Conservation (phyloP, 2,797 vertebrate genomes). For the Enteromius trimaculatus region DNA sequence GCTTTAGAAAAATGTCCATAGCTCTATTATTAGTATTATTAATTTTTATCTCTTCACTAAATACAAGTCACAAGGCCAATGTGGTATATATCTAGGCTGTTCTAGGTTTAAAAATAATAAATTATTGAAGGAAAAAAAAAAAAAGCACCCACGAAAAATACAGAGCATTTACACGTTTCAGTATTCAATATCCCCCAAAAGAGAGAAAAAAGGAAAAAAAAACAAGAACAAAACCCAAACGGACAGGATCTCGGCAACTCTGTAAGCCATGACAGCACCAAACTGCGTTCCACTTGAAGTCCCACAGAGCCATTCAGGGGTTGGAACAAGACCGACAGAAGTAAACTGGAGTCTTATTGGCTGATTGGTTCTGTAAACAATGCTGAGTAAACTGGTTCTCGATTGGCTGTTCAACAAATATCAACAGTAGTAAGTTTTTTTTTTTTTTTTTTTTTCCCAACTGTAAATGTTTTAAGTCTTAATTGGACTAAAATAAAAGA, state of each 20-base stretch:
- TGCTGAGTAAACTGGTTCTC: constrained; percentile 78
- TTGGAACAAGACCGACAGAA: constrained; percentile 73
- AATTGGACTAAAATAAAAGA: constrained; percentile 66
- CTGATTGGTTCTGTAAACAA: constrained; percentile 79
- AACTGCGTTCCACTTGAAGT: constrained; percentile 61
- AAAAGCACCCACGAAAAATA: constrained; percentile 78
- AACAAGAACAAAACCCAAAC: constrained; percentile 56
- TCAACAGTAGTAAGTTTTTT: constrained; percentile 76
- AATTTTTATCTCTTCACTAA: constrained; percentile 81
- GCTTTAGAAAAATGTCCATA: constrained; percentile 87
- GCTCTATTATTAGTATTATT: constrained; percentile 86
- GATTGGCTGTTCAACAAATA: constrained; percentile 79
- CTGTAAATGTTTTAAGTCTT: constrained; percentile 64
- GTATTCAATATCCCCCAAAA: constrained; percentile 71
- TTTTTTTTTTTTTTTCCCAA: constrained; percentile 63
- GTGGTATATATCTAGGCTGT: constrained; percentile 86
- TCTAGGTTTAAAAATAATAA: constrained; percentile 83
- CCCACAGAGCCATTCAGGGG: constrained; percentile 65
- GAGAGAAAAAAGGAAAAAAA: constrained; percentile 41
- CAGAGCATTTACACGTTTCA: constrained; percentile 82
- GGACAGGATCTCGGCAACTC: constrained; percentile 60
- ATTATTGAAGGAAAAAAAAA: constrained; percentile 69
- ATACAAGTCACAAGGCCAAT: constrained; percentile 87
- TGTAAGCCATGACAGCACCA: constrained; percentile 73
- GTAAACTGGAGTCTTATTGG: constrained; percentile 78